phyloP scores from a whole-genome alignment of 2,797 vertebrate genomes.

The Darevskia mixta region DNA sequence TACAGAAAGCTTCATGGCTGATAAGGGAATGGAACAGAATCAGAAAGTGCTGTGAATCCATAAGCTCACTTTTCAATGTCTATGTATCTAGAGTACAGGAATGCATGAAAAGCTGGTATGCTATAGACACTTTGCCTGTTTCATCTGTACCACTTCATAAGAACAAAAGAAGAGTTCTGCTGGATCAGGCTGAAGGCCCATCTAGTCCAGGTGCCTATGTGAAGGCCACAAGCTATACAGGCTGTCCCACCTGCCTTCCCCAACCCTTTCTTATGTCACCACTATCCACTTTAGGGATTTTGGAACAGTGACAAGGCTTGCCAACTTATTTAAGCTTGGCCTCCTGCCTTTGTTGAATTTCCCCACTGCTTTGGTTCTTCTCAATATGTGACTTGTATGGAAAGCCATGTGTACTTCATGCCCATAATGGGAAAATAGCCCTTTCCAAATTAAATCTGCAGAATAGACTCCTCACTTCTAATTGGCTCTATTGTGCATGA shows the following conservation, averaged over 20 bases:
- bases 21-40: not conserved
- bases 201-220: too few species aligned
- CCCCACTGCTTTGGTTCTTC: conserved; percentile 1
- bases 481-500: conserved; percentile 51
- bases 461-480: conserved; percentile 59
- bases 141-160: not conserved
- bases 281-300: not conserved
- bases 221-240: too few species aligned
- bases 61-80: not conserved
- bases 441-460: conserved; percentile 59
- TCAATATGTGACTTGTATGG: not conserved
- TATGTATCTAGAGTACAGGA: not conserved
- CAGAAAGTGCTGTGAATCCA: not conserved
- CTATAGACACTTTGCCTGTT: not conserved
- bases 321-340: not conserved
- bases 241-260: too few species aligned
- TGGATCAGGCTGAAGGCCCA: not conserved
- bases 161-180: not conserved
- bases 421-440: fast-evolving
- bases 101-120: not conserved
- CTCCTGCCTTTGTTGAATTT: not conserved
- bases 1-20: not conserved
- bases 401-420: not conserved
- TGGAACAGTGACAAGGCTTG: not conserved
- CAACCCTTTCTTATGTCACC: too few species aligned